Percentiles rank a stretch among this genome's conserved stretches.
Conservation (phyloP, 1,140 invertebrate genomes). For the Caerostris darwini region DNA sequence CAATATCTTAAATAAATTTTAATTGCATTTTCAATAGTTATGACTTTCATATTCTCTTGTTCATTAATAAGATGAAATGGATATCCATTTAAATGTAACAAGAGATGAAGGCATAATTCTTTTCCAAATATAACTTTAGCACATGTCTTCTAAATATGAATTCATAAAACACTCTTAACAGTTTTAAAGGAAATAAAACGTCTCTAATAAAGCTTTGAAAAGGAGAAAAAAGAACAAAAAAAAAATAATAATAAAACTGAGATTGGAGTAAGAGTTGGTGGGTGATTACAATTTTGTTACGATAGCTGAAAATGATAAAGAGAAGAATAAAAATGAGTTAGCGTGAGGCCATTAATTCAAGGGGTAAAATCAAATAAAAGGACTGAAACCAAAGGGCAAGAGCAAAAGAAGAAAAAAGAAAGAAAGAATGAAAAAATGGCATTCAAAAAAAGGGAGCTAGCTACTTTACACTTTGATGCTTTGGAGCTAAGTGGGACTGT, state of each 20-base stretch:
- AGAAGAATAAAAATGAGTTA: conserved; percentile 23
- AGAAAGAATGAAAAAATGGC: too few relatives aligned
- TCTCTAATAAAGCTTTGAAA: background rate
- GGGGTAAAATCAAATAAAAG: conserved; percentile 39
- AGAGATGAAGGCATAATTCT: too few relatives aligned
- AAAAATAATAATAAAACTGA: background rate
- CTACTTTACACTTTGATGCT: conserved; percentile 44
- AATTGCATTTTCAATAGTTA: too few relatives aligned
- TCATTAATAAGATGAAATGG: too few relatives aligned
- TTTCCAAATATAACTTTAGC: too few relatives aligned
- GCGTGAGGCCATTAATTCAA: conserved; percentile 7
- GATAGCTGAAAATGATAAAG: conserved; percentile 50
- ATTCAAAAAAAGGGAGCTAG: background rate
- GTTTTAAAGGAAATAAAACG: background rate
- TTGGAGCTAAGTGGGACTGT: conserved; percentile 9
- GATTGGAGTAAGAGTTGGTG: background rate
- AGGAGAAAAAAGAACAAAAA: background rate
- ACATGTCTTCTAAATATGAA: background rate
- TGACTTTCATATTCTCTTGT: too few relatives aligned
- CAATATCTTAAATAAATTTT: too few relatives aligned
- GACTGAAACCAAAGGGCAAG: conserved; percentile 2
- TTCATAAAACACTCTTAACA: background rate
- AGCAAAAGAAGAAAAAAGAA: background rate
- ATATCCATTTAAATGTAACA: too few relatives aligned
- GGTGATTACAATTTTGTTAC: conserved; percentile 52